Percentiles rank a stretch among this genome's conserved stretches.
phyloP scores from a whole-genome alignment of 1,140 invertebrate species.

The Ericerus pela region DNA sequence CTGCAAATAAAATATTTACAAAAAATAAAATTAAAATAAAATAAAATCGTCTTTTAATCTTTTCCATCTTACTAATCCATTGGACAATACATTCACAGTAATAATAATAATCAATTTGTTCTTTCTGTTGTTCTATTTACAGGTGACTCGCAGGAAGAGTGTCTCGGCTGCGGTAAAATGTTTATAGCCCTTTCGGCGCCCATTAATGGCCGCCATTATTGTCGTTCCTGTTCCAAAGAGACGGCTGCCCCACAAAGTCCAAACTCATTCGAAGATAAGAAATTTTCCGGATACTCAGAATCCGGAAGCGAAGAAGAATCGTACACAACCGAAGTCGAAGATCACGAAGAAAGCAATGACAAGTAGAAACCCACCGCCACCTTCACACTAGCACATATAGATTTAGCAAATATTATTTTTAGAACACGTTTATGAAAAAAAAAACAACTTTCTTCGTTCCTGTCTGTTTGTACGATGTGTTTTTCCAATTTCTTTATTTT shows the following conservation, averaged over 20 bases:
- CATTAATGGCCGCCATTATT: background rate
- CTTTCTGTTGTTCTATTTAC: too few species aligned
- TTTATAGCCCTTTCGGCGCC: background rate
- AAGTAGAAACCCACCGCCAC: too few species aligned
- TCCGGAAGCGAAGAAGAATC: background rate
- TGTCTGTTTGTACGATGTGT: too few species aligned
- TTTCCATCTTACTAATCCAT: background rate
- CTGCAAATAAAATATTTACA: too few species aligned
- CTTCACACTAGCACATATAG: too few species aligned
- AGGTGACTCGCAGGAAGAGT: slow-evolving; percentile 2
- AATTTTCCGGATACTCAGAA: background rate
- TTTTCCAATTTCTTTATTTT: too few species aligned
- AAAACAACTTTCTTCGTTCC: too few species aligned
- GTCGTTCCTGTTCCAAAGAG: background rate
- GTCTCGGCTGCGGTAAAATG: background rate
- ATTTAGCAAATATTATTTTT: too few species aligned
- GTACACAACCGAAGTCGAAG: background rate
- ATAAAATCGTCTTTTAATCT: too few species aligned
- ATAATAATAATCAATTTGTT: background rate
- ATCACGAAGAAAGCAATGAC: slow-evolving; percentile 9
- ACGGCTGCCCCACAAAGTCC: background rate
- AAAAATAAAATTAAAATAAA: too few species aligned
- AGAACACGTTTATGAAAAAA: too few species aligned
- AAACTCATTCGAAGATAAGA: background rate
- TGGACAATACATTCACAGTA: background rate